Conservation (phyloP, 2,888 invertebrate genomes). For the Colostygia pectinataria region DNA sequence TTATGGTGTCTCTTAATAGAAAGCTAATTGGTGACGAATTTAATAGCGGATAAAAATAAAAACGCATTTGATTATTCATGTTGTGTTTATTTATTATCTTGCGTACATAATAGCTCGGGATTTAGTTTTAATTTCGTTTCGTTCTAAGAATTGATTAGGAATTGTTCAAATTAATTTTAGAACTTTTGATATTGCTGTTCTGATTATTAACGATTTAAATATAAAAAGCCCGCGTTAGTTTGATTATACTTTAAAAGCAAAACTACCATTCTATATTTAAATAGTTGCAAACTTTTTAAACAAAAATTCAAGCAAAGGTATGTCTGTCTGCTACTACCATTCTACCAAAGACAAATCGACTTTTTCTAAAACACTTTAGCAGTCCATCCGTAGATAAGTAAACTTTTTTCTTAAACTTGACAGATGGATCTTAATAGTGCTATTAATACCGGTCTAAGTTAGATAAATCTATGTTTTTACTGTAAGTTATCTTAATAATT, state of each 20-base stretch:
- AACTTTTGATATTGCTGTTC: too few relatives aligned
- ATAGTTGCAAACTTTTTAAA: neutral
- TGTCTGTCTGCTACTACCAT: neutral
- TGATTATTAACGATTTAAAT: too few relatives aligned
- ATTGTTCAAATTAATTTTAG: too few relatives aligned
- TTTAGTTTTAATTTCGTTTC: neutral
- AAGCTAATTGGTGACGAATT: conserved; percentile 41
- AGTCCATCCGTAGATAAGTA: conserved; percentile 51
- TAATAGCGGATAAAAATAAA: conserved; percentile 34
- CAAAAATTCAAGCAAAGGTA: neutral
- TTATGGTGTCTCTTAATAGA: conserved; percentile 34
- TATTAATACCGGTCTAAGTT: conserved; percentile 56
- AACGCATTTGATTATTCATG: conserved; percentile 10
- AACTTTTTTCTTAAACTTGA: conserved; percentile 40
- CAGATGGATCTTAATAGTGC: conserved; percentile 56
- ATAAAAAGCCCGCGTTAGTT: too few relatives aligned
- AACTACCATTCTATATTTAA: neutral
- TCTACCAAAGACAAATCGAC: conserved; percentile 57
- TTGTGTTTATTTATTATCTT: conserved; percentile 9
- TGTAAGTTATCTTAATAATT: conserved; percentile 29
- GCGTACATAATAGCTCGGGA: too few relatives aligned
- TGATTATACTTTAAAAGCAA: too few relatives aligned
- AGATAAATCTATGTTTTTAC: conserved; percentile 46
- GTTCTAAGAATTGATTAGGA: neutral
- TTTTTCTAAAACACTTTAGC: conserved; percentile 47